Percentiles rank a stretch among this genome's conserved stretches.
Evolutionary conservation across 1,140 invertebrate genomes (phyloP).

Genomic region (Tenebrio molitor): DNA sequence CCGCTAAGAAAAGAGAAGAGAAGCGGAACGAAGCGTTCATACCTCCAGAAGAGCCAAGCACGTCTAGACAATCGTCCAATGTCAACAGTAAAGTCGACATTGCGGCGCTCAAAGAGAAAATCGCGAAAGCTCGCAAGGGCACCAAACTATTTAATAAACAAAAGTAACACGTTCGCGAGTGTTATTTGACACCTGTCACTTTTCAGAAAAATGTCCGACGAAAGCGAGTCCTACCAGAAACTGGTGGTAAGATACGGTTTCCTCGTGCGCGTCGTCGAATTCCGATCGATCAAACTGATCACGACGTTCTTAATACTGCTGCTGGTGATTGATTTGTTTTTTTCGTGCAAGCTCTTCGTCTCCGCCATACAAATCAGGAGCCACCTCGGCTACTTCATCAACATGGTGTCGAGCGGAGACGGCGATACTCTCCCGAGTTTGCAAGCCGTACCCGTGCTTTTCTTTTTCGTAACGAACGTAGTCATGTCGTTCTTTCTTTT

Average conservation of each 20-base stretch:
- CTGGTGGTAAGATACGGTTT: constrained; percentile 8
- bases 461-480: constrained; percentile 56
- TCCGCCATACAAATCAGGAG: constrained; percentile 55
- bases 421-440: constrained; percentile 57
- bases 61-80: constrained; percentile 42
- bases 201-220: too few species aligned
- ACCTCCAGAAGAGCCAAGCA: constrained; percentile 77
- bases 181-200: neutral
- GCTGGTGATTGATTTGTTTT: constrained; percentile 43
- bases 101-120: constrained; percentile 76
- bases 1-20: constrained; percentile 80
- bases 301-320: neutral
- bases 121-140: constrained; percentile 73
- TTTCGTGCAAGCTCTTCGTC: constrained; percentile 51
- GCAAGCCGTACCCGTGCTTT: constrained; percentile 53
- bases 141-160: constrained; percentile 49
- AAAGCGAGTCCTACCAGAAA: too few species aligned
- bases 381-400: constrained; percentile 60
- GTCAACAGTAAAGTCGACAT: constrained; percentile 71
- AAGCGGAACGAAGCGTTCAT: constrained; percentile 85
- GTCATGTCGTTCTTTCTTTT: constrained; percentile 50
- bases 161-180: neutral
- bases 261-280: neutral
- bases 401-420: constrained; percentile 60
- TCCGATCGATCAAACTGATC: constrained; percentile 1